Evolutionary conservation across 2,113 vertebrate species (phyloP), one percentile per base, ranked within the genome.

Genomic region (Urocynchramus pylzowi): DNA sequence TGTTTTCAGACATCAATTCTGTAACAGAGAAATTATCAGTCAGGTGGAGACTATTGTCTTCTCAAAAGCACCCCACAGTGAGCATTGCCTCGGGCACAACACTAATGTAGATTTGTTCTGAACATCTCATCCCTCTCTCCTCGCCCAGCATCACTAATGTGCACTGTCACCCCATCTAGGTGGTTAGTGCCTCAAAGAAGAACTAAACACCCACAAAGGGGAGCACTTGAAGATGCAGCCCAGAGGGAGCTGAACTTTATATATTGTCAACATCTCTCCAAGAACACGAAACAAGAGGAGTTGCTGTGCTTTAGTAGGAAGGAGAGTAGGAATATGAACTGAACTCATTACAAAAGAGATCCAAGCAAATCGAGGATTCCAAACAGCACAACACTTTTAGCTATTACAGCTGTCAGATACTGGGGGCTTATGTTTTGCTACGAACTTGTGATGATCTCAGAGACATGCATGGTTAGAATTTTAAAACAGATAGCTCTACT

Each of bases 401-500:
- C 65, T 84, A 41, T 83, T 74, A 33, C 11, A 30, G 73, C 64
- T 78, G 80, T 77, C 76, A 89, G 71, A 59, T 28, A 70, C 0
- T 50, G 82, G 8, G 13, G 13, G 45, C 26, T 69, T 61, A 26
- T 63, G 64, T 59, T 92, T 95, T 84, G 52, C 80, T 63, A 41
- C 2, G 3, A 93, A 89, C 64, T 9, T 1, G 1, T 31, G 57
- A 77, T 27, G 63, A 35, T 77, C 89, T 47, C 83, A 61, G 81
- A 74, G 52, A 64, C 27, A 44, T 1, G 5, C 64, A 89, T 73
- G 84, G 47, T 30, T 61, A 90, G n/a, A 41, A 78, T 74, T 80
- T 81, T 81, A 75, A 81, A 92, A 31, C 35, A 86, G 61, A 54
- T 20, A 90, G 17, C 56, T 81, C 52, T 97, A 99, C 99, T 99